Percentiles rank a stretch among this genome's conserved stretches.
phyloP scores from a whole-genome alignment of 2,888 invertebrate species.

The Cylindroiulus punctatus region DNA sequence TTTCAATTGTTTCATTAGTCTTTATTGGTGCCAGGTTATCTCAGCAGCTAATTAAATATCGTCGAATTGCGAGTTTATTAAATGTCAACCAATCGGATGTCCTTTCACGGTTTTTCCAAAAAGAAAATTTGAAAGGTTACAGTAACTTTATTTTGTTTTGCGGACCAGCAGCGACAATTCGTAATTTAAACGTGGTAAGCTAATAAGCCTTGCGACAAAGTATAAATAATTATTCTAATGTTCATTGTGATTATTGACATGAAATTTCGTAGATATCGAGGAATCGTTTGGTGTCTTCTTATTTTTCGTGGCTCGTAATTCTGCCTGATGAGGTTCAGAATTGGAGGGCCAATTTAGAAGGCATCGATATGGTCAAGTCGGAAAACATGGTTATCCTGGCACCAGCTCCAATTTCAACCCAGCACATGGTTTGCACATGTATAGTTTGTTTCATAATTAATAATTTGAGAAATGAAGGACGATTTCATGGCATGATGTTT shows the following conservation, averaged over 20 bases:
- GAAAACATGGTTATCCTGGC: constrained; percentile 3
- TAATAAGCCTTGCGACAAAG: not conserved
- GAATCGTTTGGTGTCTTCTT: not conserved
- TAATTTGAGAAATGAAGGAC: too few relatives aligned
- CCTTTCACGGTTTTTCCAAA: not conserved
- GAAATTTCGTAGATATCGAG: not conserved
- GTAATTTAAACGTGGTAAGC: constrained; percentile 15
- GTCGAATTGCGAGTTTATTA: not conserved
- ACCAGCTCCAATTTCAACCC: not conserved
- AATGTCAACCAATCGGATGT: not conserved
- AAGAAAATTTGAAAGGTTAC: not conserved
- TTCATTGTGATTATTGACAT: not conserved
- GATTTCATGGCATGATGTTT: too few relatives aligned
- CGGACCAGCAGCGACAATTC: not conserved
- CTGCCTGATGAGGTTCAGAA: constrained; percentile 11
- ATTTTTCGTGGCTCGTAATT: constrained; percentile 46
- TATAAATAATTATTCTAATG: not conserved
- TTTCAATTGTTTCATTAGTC: not conserved
- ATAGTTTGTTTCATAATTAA: too few relatives aligned
- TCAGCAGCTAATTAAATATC: not conserved
- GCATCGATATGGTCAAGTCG: not conserved
- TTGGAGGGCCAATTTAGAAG: not conserved
- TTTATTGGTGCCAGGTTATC: not conserved
- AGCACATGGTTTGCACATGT: not conserved
- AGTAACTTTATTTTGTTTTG: constrained; percentile 2